Percentiles rank a stretch among this genome's conserved stretches.
Conservation (phyloP, 2,888 invertebrate genomes). For the Pelosia muscerda region DNA sequence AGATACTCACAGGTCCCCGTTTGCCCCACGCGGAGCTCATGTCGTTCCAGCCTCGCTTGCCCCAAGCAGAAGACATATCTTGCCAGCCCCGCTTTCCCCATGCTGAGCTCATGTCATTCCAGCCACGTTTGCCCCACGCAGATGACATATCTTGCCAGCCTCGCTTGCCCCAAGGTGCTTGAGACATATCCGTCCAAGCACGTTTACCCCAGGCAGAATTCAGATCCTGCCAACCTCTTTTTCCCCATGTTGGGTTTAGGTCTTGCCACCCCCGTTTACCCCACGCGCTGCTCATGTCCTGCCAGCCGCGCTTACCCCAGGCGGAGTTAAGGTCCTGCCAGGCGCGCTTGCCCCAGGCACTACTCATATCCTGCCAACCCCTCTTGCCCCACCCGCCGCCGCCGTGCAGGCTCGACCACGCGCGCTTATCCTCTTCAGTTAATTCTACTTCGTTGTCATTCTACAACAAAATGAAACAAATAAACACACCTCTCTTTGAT, state of each 20-base stretch:
- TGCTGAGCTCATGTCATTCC: slow-evolving; percentile 83
- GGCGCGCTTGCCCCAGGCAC: slow-evolving; percentile 87
- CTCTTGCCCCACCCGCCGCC: slow-evolving; percentile 88
- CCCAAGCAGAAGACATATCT: slow-evolving; percentile 82
- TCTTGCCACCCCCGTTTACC: slow-evolving; percentile 89
- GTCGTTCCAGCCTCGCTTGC: slow-evolving; percentile 88
- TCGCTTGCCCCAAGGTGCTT: slow-evolving; percentile 85
- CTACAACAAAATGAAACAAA: slow-evolving; percentile 61
- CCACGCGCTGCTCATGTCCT: slow-evolving; percentile 79
- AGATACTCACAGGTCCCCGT: slow-evolving; percentile 78
- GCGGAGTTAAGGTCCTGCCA: slow-evolving; percentile 86
- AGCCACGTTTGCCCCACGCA: slow-evolving; percentile 87
- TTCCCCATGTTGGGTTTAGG: slow-evolving; percentile 86
- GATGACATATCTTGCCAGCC: slow-evolving; percentile 86
- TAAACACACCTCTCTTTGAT: not conserved
- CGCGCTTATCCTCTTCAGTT: slow-evolving; percentile 87
- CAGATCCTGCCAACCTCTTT: slow-evolving; percentile 87
- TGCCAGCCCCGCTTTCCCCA: slow-evolving; percentile 88
- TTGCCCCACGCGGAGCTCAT: slow-evolving; percentile 88
- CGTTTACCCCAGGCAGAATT: slow-evolving; percentile 87
- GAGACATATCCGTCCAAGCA: slow-evolving; percentile 84
- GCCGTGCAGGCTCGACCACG: slow-evolving; percentile 87
- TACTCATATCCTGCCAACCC: slow-evolving; percentile 86
- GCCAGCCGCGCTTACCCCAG: slow-evolving; percentile 88
- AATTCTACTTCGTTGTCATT: slow-evolving; percentile 79